Evolutionary conservation across 2,888 invertebrate genomes (phyloP).

Genomic region (Ormyrus labotus): DNA sequence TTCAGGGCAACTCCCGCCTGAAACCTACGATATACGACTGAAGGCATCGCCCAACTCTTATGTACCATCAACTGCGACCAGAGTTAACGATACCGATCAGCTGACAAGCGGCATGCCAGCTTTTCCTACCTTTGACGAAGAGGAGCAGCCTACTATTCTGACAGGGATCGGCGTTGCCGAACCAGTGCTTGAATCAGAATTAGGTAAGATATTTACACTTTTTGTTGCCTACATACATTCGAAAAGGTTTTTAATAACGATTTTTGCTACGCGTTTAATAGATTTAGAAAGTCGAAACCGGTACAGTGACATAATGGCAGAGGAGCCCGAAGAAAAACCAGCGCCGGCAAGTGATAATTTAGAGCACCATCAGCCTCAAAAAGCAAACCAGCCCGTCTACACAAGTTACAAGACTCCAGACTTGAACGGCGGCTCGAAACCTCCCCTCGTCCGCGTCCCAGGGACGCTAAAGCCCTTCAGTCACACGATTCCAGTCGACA

Average conservation of each 20-base stretch:
- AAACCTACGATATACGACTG: slow-evolving; percentile 68
- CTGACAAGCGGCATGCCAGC: slow-evolving; percentile 25
- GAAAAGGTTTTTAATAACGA: not conserved
- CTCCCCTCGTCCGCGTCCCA: slow-evolving; percentile 69
- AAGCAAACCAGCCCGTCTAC: slow-evolving; percentile 64
- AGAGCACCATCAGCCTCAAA: slow-evolving; percentile 7
- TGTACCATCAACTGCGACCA: not conserved
- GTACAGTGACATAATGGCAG: slow-evolving; percentile 63
- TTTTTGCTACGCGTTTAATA: slow-evolving; percentile 27
- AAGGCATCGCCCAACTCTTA: slow-evolving; percentile 63
- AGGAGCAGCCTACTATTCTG: slow-evolving; percentile 51
- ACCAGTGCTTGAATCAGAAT: slow-evolving; percentile 70
- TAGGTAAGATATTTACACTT: slow-evolving; percentile 35
- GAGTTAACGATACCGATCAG: slow-evolving; percentile 21
- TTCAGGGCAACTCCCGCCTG: slow-evolving; percentile 66
- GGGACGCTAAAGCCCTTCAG: slow-evolving; percentile 71
- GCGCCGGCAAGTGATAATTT: not conserved
- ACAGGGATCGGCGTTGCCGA: slow-evolving; percentile 73
- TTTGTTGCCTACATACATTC: not conserved
- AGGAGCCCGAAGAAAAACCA: slow-evolving; percentile 60
- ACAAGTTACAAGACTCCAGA: slow-evolving; percentile 72
- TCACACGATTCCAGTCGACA: slow-evolving; percentile 73
- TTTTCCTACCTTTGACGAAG: slow-evolving; percentile 35
- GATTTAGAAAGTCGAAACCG: slow-evolving; percentile 69
- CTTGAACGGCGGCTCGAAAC: slow-evolving; percentile 67